Evolutionary conservation across 2,797 vertebrate species (phyloP), one percentile per base, ranked within the genome.

Genomic region (Anas bahamensis): DNA sequence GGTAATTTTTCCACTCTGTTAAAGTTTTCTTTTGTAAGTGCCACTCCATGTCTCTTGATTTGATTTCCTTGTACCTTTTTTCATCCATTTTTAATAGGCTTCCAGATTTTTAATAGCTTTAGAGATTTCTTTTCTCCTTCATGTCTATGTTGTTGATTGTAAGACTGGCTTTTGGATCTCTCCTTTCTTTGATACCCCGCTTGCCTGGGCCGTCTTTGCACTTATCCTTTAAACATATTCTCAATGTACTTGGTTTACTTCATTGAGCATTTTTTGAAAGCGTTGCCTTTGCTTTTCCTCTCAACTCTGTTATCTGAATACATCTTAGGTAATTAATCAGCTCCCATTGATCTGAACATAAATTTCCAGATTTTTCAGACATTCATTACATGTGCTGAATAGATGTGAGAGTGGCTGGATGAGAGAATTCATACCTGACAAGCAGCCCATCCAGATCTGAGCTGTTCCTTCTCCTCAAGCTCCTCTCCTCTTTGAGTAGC

Each of bases 251-350:
- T 92, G 95, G 91, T 97, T 97, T 96, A 96, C 94, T 94, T 97
- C 94, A 96, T 93, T 96, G 95, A 97, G 95, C 81, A 89, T 92
- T 95, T 96, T 70, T 72, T 97, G 96, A 97, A 95, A 97, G 96
- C 96, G 86, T 74, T 97, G 95, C 96, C 91, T 97, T 95, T 96
- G 90, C 96, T 93, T 95, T 95, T 95, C 88, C 96, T 96, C 95
- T 97, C 94, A 86, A 63, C 93, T 95, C 95, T 95, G 96, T 96
- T 97, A 97, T 97, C 96, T 97, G 96, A 97, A 97, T 97, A 95
- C 95, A 96, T 97, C 97, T 97, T 96, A 97, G 96, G 96, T 97
- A 97, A 97, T 97, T 97, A 97, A 97, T 97, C 97, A 97, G 94
- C 94, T 95, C 91, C 97, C 94, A 97, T 97, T 97, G 97, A 97